These are phyloP conservation scores for Galerucella calmariensis DNA, from an alignment of 2,888 invertebrate species.

Conservation along the genomic window DNA sequence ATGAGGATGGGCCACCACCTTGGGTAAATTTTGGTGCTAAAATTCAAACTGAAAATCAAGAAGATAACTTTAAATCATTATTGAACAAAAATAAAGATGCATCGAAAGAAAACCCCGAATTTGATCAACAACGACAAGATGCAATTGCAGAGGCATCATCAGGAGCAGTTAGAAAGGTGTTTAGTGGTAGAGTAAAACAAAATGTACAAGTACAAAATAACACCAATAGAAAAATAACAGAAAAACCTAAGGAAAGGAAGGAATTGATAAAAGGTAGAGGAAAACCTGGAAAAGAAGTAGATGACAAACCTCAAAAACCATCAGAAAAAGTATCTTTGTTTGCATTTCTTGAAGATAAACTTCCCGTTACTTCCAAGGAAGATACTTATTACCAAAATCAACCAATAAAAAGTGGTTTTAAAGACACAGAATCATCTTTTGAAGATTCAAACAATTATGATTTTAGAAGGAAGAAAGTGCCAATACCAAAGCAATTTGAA, in stretches of 20 bases:
- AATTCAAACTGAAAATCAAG: slow-evolving; percentile 69
- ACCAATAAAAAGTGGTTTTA: slow-evolving; percentile 20
- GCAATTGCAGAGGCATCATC: slow-evolving; percentile 87
- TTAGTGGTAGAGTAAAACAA: slow-evolving; percentile 68
- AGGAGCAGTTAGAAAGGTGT: slow-evolving; percentile 67
- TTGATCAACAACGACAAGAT: slow-evolving; percentile 89
- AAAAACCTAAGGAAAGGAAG: slow-evolving; percentile 32
- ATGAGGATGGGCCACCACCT: slow-evolving; percentile 85
- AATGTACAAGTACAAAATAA: slow-evolving; percentile 45
- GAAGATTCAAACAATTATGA: slow-evolving; percentile 29
- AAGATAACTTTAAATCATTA: slow-evolving; percentile 78
- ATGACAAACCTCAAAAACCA: slow-evolving; percentile 75
- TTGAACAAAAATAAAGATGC: slow-evolving; percentile 70
- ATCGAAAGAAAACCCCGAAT: slow-evolving; percentile 77
- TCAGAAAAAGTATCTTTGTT: slow-evolving; percentile 84
- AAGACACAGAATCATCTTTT: slow-evolving; percentile 9
- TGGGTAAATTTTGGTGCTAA: slow-evolving; percentile 93
- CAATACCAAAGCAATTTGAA: slow-evolving; percentile 35
- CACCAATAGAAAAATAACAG: slow-evolving; percentile 26
- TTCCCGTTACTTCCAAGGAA: slow-evolving; percentile 66
- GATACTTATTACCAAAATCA: slow-evolving; percentile 33
- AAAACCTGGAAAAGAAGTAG: slow-evolving; percentile 62
- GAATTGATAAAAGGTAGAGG: slow-evolving; percentile 36
- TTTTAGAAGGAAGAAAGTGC: slow-evolving; percentile 16
- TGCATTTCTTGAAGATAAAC: slow-evolving; percentile 84